Evolutionary conservation across 2,888 invertebrate species (phyloP).

Genomic region (Apotomis turbidana): DNA sequence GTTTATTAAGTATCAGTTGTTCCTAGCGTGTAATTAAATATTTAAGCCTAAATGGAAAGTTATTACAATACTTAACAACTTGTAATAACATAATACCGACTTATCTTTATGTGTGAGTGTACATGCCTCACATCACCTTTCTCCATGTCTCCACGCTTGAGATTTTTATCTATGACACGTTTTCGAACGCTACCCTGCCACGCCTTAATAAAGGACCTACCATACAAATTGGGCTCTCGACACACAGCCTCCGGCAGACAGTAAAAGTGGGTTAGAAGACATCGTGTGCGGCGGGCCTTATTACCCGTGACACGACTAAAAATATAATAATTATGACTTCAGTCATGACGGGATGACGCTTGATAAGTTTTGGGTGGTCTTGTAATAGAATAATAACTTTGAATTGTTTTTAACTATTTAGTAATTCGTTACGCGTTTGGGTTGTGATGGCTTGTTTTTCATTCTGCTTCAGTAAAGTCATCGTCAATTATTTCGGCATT

Average conservation of each 20-base stretch:
- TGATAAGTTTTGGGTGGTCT: slow-evolving; percentile 22
- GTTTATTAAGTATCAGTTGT: too few relatives aligned
- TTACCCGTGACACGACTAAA: slow-evolving; percentile 21
- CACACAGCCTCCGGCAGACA: slow-evolving; percentile 17
- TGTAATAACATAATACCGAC: too few relatives aligned
- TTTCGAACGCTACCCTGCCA: slow-evolving; percentile 3
- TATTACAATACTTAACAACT: too few relatives aligned
- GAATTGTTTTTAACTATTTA: slow-evolving; percentile 20
- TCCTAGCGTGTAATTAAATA: too few relatives aligned
- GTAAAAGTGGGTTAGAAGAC: slow-evolving; percentile 14
- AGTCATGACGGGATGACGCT: slow-evolving; percentile 29
- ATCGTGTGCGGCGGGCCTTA: slow-evolving; percentile 27
- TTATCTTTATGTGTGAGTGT: too few relatives aligned
- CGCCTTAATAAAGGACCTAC: slow-evolving; percentile 15
- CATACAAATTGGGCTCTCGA: slow-evolving; percentile 15
- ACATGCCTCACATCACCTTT: neutral
- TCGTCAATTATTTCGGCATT: neutral
- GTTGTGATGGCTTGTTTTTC: neutral
- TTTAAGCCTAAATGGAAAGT: too few relatives aligned
- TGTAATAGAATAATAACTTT: slow-evolving; percentile 14
- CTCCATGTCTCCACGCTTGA: neutral
- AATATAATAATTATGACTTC: slow-evolving; percentile 33
- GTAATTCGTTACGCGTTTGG: slow-evolving; percentile 22
- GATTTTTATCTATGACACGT: slow-evolving; percentile 7
- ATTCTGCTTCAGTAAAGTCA: neutral